These are phyloP conservation scores for Strix occidentalis DNA, from an alignment of 2,797 vertebrate species.

Conservation along the genomic window DNA sequence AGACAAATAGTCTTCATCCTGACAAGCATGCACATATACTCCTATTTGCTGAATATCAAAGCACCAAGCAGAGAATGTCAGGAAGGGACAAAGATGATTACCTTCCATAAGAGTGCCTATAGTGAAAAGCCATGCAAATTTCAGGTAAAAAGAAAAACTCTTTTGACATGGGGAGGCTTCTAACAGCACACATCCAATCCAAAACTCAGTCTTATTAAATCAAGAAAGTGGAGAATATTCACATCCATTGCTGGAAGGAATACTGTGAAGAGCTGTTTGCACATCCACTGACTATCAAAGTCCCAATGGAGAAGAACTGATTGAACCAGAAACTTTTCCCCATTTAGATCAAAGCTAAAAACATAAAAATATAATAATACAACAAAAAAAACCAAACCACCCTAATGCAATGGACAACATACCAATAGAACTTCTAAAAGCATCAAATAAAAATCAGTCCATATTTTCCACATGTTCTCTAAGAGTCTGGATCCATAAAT, in stretches of 20 bases:
- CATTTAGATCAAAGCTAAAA: slow-evolving; percentile 26
- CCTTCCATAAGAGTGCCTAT: background rate
- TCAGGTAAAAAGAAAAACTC: background rate
- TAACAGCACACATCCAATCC: background rate
- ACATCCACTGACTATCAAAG: background rate
- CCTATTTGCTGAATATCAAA: slow-evolving; percentile 4
- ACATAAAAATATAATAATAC: background rate
- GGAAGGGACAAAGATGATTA: background rate
- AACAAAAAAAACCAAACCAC: background rate
- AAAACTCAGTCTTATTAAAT: background rate
- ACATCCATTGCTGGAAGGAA: background rate
- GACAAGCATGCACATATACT: background rate
- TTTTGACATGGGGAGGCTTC: background rate
- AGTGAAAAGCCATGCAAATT: background rate
- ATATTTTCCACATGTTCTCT: background rate
- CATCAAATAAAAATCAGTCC: slow-evolving; percentile 22
- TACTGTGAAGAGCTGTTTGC: background rate
- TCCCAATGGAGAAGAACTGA: background rate
- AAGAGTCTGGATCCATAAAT: background rate
- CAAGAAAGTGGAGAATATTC: background rate
- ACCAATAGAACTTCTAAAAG: slow-evolving; percentile 18
- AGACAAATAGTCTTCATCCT: background rate
- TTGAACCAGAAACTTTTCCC: background rate
- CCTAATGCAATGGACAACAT: background rate
- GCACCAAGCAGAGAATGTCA: background rate